phyloP scores from a whole-genome alignment of 2,797 vertebrate genomes.

The Ctenochaetus hawaiiensis region DNA sequence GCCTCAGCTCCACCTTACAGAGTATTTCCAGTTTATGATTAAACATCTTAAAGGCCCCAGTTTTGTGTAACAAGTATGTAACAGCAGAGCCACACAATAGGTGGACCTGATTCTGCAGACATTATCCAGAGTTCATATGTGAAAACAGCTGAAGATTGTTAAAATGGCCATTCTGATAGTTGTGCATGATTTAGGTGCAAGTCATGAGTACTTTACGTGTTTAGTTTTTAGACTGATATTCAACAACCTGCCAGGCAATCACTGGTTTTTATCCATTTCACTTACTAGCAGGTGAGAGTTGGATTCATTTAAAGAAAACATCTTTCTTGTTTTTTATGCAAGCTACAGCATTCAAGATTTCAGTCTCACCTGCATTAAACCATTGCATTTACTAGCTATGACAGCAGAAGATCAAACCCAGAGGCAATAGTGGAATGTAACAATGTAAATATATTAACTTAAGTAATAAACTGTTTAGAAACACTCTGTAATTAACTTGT shows the following conservation, averaged over 20 bases:
- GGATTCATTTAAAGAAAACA: not conserved
- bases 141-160: not conserved
- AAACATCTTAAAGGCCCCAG: too few relatives aligned
- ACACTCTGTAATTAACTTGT: too few relatives aligned
- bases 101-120: too few relatives aligned
- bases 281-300: not conserved
- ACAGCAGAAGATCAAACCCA: conserved; percentile 12
- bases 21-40: too few relatives aligned
- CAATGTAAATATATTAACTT: too few relatives aligned
- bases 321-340: conserved; percentile 9
- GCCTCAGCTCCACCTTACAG: too few relatives aligned
- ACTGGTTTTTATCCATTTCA: not conserved
- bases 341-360: not conserved
- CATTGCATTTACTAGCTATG: not conserved
- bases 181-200: not conserved
- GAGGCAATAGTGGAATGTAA: not conserved
- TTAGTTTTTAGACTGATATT: not conserved
- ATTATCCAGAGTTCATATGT: too few relatives aligned
- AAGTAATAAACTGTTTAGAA: too few relatives aligned
- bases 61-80: too few relatives aligned
- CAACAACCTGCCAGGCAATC: not conserved
- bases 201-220: not conserved
- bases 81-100: too few relatives aligned
- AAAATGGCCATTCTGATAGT: not conserved
- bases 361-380: not conserved